Percentiles rank a stretch among this genome's conserved stretches.
Conservation (phyloP, 2,888 invertebrate species). For the Drosophila mettleri region DNA sequence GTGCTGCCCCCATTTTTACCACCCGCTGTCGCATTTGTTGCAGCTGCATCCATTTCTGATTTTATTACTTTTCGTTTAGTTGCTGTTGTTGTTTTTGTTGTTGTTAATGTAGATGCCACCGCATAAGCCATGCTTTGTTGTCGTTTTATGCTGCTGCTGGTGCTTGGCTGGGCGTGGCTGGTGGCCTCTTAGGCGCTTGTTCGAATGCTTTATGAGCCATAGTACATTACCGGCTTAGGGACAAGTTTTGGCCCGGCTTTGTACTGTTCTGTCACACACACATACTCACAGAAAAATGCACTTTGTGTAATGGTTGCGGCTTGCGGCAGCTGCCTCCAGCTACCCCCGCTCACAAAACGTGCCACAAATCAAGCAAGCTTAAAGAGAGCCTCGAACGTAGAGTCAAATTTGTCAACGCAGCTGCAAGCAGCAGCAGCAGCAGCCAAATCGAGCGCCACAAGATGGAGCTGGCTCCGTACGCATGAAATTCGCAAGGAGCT, state of each 20-base stretch:
- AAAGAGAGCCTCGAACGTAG: conserved; percentile 24
- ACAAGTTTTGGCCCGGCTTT: conserved; percentile 32
- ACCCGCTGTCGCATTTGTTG: conserved; percentile 46
- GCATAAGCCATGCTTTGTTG: conserved; percentile 65
- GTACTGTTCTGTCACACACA: conserved; percentile 31
- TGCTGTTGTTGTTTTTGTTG: conserved; percentile 6
- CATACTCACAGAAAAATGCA: conserved; percentile 58
- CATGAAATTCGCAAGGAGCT: conserved; percentile 14
- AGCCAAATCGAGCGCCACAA: background rate
- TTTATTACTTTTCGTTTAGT: conserved; percentile 68
- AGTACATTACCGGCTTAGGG: conserved; percentile 28
- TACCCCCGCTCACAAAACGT: conserved; percentile 1
- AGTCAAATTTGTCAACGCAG: conserved; percentile 18
- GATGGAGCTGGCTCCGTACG: conserved; percentile 5
- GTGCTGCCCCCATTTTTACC: conserved; percentile 20
- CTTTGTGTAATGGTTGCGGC: conserved; percentile 59
- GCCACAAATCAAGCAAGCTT: conserved; percentile 44
- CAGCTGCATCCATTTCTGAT: conserved; percentile 75
- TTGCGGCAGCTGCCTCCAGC: conserved; percentile 6
- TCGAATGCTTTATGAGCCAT: conserved; percentile 62
- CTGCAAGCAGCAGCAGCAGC: conserved; percentile 11
- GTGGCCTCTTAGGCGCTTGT: conserved; percentile 11
- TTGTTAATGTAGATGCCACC: conserved; percentile 32
- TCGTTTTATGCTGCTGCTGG: conserved; percentile 36
- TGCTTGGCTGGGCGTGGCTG: conserved; percentile 37